These are phyloP conservation scores for Phymastichus coffea DNA, from an alignment of 1,140 invertebrate genomes.

Conservation along the genomic window DNA sequence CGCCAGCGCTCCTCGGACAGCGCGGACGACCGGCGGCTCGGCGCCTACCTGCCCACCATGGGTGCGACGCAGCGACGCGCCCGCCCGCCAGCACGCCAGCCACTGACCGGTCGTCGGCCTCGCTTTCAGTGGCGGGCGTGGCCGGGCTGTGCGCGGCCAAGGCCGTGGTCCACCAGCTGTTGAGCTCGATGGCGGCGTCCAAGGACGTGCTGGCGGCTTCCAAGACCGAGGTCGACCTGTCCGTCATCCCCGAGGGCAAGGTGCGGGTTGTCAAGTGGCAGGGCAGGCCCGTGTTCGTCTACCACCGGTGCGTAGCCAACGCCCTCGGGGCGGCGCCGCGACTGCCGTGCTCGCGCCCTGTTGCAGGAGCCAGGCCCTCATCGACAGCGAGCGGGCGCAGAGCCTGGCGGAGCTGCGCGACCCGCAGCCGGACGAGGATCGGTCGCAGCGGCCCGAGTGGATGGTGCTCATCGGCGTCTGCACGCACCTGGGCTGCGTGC, in stretches of 20 bases:
- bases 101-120: not conserved
- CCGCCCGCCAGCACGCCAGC: not conserved
- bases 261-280: conserved; percentile 39
- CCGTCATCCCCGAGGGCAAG: conserved; percentile 36
- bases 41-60: conserved; percentile 20
- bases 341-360: not conserved
- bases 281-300: conserved; percentile 43
- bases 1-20: conserved; percentile 9
- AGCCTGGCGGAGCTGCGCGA: conserved; percentile 69
- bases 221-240: conserved; percentile 39
- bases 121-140: conserved; percentile 26
- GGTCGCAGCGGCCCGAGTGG: conserved; percentile 66
- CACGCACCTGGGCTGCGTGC: conserved; percentile 87
- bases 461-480: conserved; percentile 83
- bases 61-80: conserved; percentile 11
- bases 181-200: conserved; percentile 31
- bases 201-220: conserved; percentile 39
- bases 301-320: conserved; percentile 35
- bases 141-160: conserved; percentile 34
- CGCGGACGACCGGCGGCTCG: conserved; percentile 20
- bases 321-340: not conserved
- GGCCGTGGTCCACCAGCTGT: conserved; percentile 36
- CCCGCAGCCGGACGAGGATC: conserved; percentile 70
- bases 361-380: conserved; percentile 51
- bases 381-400: conserved; percentile 65